Base-by-base conservation (phyloP, 2,797 vertebrate species). In the Hippocampus kuda region DNA sequence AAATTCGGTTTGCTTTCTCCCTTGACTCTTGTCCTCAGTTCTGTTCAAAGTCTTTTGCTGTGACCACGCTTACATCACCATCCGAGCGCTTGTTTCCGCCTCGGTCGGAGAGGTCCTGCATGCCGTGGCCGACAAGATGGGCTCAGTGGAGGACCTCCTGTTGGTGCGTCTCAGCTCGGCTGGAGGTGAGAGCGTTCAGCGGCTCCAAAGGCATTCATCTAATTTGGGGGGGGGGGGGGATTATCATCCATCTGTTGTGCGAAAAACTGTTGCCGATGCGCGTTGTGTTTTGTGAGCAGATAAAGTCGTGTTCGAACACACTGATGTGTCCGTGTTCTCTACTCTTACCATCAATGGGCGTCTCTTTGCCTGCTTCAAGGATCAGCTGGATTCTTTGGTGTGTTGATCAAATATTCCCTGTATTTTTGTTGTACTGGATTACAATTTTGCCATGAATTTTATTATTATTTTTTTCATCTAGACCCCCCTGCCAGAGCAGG, bases 1-100 rank as follows among this genome's bases (percentile, higher is more conserved):
- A 41, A 64, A 26, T 65, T 8, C 34, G 7, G 15, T 65, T 65
- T 24, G 6, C 26, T 44, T 27, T 3, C 10, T 10, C 56, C 42
- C 30, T 51, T 34, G 13, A 22, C 20, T 53, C 20, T 51, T 72
- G n/a, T 69, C 75, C 8, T 74, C 75, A 99, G 97, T 99, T 83
- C 89, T 99, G 51, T 96, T 99, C 81, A 98, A 98, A 89, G 96
- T 99, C 65, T 97, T 95, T 88, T 99, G 97, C 89, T 84, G 90
- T 68, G 97, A 99, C 88, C 96, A 98, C 84, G 98, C 97, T 67
- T 99, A 99, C 78, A 97, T 92, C 51, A 99, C 97, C 2, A 99
- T 99, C 72, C 92, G 97, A 6, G 94, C 95, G 60, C 91, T 92
- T 0, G 92, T 99, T 67, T 90, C 89, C 0, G 91, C 96, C 69